Base-by-base conservation (phyloP, 2,113 vertebrate species). In the Mirounga angustirostris region DNA sequence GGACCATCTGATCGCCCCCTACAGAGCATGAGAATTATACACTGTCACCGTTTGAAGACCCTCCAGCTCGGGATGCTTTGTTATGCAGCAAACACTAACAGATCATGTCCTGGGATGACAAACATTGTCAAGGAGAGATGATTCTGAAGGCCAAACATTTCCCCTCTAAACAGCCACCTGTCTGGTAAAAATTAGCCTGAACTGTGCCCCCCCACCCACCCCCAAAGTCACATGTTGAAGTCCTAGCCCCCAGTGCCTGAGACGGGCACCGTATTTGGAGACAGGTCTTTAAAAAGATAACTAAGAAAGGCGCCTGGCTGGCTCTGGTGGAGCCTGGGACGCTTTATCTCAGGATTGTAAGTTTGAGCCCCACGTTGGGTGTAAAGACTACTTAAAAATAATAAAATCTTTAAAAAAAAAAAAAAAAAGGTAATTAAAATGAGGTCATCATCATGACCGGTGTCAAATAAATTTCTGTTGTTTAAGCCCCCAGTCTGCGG, bases 31-130 rank as follows among this genome's bases (percentile, higher is more conserved):
- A 71, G 50, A 13, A 28, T 2, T n/a, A 30, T 8, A 52, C 19
- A 11, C 3, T 6, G 13, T 30, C n/a, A 13, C 2, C 13, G 28
- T 43, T 7, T 5, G 59, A 83, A 59, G 13, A 10, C 19, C 26
- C 11, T 11, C 15, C 0, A 14, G 13, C 14, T 22, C 4, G n/a
- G 22, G 81, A 19, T 4, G 28, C 67, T 73, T 61, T 73, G 79
- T 43, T 79, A 8, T 0, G 0, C 11, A 61, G 73, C 43, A 28
- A 16, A 71, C 59, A 24, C n/a, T 0, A 8, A 33, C 54, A 63
- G 54, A 26, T 9, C 58, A 7, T 0, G 4, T 50, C 71, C 16
- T 1, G 33, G 10, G 46, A 40, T 12, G 0, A 28, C n/a, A 69
- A 46, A 3, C 12, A 1, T 50, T 8, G 13, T 28, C 30, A 18